A percentile compares a stretch with the other conserved stretches of the same genome.
phyloP scores from a whole-genome alignment of 1,140 invertebrate genomes.

The Atopsyche davidsoni region DNA sequence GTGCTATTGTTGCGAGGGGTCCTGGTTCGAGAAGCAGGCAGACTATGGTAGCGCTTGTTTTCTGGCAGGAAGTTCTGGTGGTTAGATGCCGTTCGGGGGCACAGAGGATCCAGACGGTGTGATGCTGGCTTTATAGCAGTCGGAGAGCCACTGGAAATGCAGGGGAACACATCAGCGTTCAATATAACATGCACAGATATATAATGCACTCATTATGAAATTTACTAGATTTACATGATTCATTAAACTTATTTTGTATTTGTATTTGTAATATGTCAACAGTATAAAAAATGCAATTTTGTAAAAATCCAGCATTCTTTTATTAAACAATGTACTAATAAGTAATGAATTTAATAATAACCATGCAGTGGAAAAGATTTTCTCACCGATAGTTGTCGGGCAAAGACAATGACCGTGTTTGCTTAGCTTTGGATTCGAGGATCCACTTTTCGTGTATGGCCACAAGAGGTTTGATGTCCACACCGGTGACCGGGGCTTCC shows the following conservation, averaged over 20 bases:
- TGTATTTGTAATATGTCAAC: no score
- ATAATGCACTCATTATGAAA: no score
- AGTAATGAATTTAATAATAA: no score
- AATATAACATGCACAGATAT: no score
- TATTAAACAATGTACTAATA: no score
- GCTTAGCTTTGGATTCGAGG: constrained; percentile 39
- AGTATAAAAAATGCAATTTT: no score
- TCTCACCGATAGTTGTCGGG: constrained; percentile 32
- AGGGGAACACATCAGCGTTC: no score
- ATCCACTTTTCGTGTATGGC: constrained; percentile 47
- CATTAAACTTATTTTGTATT: no score
- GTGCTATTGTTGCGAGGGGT: no score
- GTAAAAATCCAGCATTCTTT: no score
- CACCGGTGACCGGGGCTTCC: constrained; percentile 17
- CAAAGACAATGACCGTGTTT: constrained; percentile 36
- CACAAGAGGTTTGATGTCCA: constrained; percentile 44
- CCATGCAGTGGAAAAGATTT: neutral
- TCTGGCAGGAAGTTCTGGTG: constrained; percentile 3
- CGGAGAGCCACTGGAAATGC: constrained; percentile 30
- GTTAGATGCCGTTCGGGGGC: constrained; percentile 24
- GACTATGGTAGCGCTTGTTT: neutral
- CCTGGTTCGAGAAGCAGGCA: neutral
- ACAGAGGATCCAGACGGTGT: constrained; percentile 37
- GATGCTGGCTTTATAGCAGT: constrained; percentile 42
- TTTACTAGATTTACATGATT: no score